A percentile compares a stretch with the other conserved stretches of the same genome.
phyloP scores from a whole-genome alignment of 2,797 vertebrate species.

The Psittacula echo region DNA sequence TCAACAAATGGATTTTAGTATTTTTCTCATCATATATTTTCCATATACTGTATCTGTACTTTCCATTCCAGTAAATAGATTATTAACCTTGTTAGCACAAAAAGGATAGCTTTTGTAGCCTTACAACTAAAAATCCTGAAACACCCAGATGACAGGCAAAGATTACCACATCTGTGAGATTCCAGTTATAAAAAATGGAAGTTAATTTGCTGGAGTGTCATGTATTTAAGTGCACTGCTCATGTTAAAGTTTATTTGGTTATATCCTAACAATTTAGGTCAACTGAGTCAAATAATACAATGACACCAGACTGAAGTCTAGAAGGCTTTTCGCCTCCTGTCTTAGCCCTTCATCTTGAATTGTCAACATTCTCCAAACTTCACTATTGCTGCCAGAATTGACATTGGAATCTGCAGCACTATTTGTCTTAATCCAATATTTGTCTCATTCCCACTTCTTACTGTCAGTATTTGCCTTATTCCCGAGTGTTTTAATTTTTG shows the following conservation, averaged over 20 bases:
- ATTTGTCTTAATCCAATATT: conserved; percentile 83
- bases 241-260: conserved; percentile 28
- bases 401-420: conserved; percentile 69
- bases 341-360: conserved; percentile 67
- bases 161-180: neutral
- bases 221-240: neutral
- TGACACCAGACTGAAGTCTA: neutral
- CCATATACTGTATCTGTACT: neutral
- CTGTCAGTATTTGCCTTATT: conserved; percentile 78
- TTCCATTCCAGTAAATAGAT: neutral
- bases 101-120: neutral
- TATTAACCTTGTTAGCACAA: neutral
- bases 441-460: conserved; percentile 78
- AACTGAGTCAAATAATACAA: conserved; percentile 9
- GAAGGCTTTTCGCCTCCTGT: conserved; percentile 28
- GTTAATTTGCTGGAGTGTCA: neutral
- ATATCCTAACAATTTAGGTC: conserved; percentile 7
- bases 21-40: neutral
- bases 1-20: neutral
- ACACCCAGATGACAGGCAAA: neutral
- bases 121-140: neutral
- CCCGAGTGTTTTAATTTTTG: conserved; percentile 68
- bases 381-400: conserved; percentile 66
- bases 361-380: conserved; percentile 71
- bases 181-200: neutral